Evolutionary conservation across 1,140 invertebrate species (phyloP), one percentile per base, ranked within the genome.

Genomic region (Proctacanthus coquilletti): DNA sequence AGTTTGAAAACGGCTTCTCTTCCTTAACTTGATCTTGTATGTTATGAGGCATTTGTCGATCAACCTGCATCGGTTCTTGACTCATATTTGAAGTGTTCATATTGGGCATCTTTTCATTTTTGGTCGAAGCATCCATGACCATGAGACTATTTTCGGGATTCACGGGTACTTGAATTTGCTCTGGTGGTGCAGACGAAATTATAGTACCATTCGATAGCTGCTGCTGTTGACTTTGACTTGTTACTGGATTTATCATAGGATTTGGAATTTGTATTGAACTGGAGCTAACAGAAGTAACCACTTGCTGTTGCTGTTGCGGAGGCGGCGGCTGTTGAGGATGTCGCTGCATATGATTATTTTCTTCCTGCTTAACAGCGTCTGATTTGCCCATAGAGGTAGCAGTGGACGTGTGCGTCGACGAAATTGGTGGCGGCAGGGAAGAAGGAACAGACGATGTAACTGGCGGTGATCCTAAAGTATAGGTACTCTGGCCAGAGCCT

Each of bases 1-100:
- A 44, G 42, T 56, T 47, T 35, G 39, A 21, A 37, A 39, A 44
- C n/a, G 43, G 43, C 31, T 44, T 44, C 29, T 44, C 43, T 18
- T 42, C 40, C 21, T 45, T 44, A 31, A 42, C 41, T 29, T 39
- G 14, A 21, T 42, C 34, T 31, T 33, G 15, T 29, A 17, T 40
- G 18, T 20, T 33, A 36, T 36, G 14, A 23, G 45, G 25, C 37
- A 41, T 42, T 43, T 25, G 43, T 19, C 25, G 36, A 21, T 38
- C 30, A 33, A 43, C 5, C 4, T 5, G 29, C 13, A 30, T 18
- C 17, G 27, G 38, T 30, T 41, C 38, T 15, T 39, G 33, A 32
- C 5, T 8, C 14, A n/a, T 5, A 32, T 32, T 32, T 6, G 14
- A 15, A 17, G 34, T 19, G 8, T 36, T 18, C 6, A 18, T 36